Conservation (phyloP, 2,113 vertebrate genomes). For the Delphinapterus leucas region DNA sequence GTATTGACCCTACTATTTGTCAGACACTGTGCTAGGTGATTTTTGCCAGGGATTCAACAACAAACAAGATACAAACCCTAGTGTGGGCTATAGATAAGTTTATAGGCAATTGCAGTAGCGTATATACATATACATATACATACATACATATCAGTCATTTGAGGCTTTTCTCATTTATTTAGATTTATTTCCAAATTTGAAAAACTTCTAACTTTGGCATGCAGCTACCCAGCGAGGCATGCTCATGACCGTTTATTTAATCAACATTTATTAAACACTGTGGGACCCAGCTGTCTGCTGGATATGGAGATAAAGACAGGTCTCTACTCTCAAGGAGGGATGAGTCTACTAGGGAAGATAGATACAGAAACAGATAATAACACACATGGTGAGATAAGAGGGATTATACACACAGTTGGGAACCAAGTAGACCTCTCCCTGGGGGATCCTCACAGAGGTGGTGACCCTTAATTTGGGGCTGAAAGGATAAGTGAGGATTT, state of each 20-base stretch:
- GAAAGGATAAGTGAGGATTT: neutral
- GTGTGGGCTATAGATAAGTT: neutral
- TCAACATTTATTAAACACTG: neutral
- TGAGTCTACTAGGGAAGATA: neutral
- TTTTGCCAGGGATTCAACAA: neutral
- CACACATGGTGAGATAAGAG: neutral
- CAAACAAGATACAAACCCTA: neutral
- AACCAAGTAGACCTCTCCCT: neutral
- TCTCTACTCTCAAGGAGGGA: neutral
- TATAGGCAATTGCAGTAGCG: neutral
- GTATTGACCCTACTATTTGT: neutral
- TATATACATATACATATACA: neutral
- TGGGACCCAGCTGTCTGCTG: neutral
- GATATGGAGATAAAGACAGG: neutral
- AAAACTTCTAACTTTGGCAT: neutral
- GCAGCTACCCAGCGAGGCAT: neutral
- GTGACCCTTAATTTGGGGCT: neutral
- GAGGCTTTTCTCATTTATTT: constrained; percentile 3
- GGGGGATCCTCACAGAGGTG: neutral
- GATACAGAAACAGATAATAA: neutral
- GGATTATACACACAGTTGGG: neutral
- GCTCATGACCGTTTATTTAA: neutral
- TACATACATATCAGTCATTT: neutral
- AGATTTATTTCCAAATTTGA: neutral
- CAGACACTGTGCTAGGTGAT: neutral